Conservation (phyloP, 1,140 invertebrate genomes). For the Pogonognathellus flavescens region DNA sequence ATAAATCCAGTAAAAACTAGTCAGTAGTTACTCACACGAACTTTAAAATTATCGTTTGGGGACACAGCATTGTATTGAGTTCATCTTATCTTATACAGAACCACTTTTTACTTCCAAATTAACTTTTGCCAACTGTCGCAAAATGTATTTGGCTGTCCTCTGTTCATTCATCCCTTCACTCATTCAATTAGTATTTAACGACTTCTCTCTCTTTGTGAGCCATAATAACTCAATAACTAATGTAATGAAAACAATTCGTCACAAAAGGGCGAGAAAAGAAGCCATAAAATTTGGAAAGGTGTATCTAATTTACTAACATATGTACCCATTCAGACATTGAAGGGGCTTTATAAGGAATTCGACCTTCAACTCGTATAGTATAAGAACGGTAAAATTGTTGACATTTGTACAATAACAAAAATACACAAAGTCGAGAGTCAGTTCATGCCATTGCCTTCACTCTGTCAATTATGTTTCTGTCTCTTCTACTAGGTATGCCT, state of each 20-base stretch:
- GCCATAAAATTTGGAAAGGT: constrained; percentile 48
- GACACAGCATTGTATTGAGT: too few species aligned
- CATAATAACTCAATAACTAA: neutral
- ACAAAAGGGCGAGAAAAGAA: constrained; percentile 1
- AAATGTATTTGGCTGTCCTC: neutral
- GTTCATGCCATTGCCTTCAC: too few species aligned
- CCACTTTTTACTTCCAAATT: too few species aligned
- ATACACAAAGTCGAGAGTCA: too few species aligned
- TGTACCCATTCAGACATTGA: neutral
- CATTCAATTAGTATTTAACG: constrained; percentile 35
- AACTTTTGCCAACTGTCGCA: too few species aligned
- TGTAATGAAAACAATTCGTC: neutral
- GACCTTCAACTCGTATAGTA: constrained; percentile 27
- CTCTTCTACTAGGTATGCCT: too few species aligned
- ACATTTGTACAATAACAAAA: neutral
- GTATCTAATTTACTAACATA: constrained; percentile 15
- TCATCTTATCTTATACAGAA: too few species aligned
- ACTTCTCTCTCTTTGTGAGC: neutral
- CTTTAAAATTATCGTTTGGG: too few species aligned
- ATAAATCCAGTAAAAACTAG: too few species aligned
- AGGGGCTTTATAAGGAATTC: constrained; percentile 23
- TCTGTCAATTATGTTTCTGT: too few species aligned
- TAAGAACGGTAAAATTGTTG: constrained; percentile 17
- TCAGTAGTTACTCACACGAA: too few species aligned
- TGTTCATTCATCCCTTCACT: constrained; percentile 38